Percentiles rank a stretch among this genome's conserved stretches.
These are phyloP conservation scores for Telmatochromis brichardi DNA, from an alignment of 2,113 vertebrate species.

Conservation along the genomic window DNA sequence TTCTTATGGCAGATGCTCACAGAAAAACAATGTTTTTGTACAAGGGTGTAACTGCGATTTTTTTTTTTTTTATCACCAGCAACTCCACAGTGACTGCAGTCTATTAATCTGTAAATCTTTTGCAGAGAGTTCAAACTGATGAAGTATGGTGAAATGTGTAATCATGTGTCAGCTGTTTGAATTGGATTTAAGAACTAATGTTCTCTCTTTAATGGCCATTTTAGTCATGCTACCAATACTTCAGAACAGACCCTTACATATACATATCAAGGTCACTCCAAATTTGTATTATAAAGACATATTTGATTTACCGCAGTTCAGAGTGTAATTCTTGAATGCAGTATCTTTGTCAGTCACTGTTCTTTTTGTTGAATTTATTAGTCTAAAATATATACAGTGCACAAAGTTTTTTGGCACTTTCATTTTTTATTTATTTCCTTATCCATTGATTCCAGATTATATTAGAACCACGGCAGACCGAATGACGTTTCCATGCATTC, in stretches of 20 bases:
- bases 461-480: neutral
- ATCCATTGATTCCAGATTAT: neutral
- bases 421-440: neutral
- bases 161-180: conserved; percentile 9
- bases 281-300: neutral
- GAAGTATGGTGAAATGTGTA: neutral
- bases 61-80: conserved; percentile 7
- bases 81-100: conserved; percentile 5
- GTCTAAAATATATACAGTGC: neutral
- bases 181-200: neutral
- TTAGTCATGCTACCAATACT: neutral
- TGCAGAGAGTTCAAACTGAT: conserved; percentile 14
- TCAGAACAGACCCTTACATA: neutral
- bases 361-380: neutral
- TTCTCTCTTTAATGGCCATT: neutral
- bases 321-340: neutral
- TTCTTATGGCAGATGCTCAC: conserved; percentile 43
- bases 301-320: neutral
- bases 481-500: neutral
- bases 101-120: conserved; percentile 26
- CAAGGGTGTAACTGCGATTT: conserved; percentile 25
- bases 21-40: conserved; percentile 34
- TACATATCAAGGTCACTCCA: neutral
- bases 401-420: neutral
- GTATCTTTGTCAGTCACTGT: neutral